A percentile compares a stretch with the other conserved stretches of the same genome.
phyloP scores from a whole-genome alignment of 2,113 vertebrate species.

The Phalacrocorax pelagicus region DNA sequence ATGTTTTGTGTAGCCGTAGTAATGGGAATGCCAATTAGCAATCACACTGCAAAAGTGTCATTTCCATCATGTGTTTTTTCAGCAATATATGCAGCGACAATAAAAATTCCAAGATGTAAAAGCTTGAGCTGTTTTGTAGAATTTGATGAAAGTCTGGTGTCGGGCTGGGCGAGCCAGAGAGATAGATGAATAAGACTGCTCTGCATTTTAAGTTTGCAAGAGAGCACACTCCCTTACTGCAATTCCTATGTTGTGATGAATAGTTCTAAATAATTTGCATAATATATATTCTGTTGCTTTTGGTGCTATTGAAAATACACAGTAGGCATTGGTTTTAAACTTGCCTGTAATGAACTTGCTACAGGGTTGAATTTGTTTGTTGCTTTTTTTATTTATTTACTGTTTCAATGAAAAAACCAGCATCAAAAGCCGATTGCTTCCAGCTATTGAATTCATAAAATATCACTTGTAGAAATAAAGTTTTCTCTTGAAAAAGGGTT shows the following conservation, averaged over 20 bases:
- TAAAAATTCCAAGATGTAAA: background rate
- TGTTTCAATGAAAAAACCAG: background rate
- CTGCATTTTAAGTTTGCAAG: background rate
- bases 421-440: background rate
- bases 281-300: slow-evolving; percentile 20
- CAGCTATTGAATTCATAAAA: slow-evolving; percentile 19
- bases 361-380: background rate
- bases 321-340: background rate
- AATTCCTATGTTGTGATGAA: slow-evolving; percentile 18
- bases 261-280: slow-evolving; percentile 23
- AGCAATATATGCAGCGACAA: background rate
- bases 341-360: background rate
- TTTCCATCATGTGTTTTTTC: background rate
- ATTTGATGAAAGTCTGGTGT: slow-evolving; percentile 7
- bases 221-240: background rate
- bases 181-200: background rate
- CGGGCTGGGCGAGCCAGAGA: rapidly evolving
- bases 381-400: slow-evolving; percentile 36
- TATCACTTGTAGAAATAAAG: background rate
- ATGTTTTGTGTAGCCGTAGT: background rate
- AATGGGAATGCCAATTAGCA: slow-evolving; percentile 4
- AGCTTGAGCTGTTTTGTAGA: background rate
- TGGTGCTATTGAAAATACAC: background rate
- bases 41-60: background rate
- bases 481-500: background rate